Evolutionary conservation across 2,888 invertebrate genomes (phyloP), one percentile per base, ranked within the genome.

Genomic region (Himalopsyche anomala): DNA sequence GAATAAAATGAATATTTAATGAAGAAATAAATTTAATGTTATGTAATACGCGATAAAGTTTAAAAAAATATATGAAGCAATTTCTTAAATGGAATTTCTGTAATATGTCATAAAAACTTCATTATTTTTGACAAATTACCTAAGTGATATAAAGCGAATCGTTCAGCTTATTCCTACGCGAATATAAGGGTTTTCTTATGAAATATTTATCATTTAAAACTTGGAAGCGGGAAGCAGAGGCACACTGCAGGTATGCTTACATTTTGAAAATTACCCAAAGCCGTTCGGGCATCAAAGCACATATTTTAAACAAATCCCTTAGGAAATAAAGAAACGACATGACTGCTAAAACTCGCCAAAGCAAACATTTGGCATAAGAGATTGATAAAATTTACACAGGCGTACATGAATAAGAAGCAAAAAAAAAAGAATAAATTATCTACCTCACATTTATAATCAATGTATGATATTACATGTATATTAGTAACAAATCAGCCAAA

Each of bases 261-360:
- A 36, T 74, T 74, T 74, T 74, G 28, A 36, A 74, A 36, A 74
- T 74, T 74, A 74, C 74, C 38, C 36, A 74, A 74, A 83, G 83
- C 83, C 83, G 69, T 69, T 74, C 83, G 42, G 56, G 55, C 69
- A 69, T 74, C 83, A 83, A 69, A 83, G 74, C 62, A 74, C 83
- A 74, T 83, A 83, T 83, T 83, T 83, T 74, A 83, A 83, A 83
- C 83, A 83, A 62, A 83, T 54, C 83, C 83, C 83, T 12, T 62
- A 69, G 83, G 83, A 83, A 83, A 83, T 83, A 69, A 83, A 83
- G 83, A 83, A 83, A 83, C 83, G 74, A 83, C 83, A 83, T 83
- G 62, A 83, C 62, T 83, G 74, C 83, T 69, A 69, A 56, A 83
- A 74, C 83, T 69, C 45, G 74, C 83, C 83, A 83, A 74, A 74